phyloP scores from a whole-genome alignment of 37 sponge, comb jelly and placozoan genomes.

The Axinella damicornis region DNA sequence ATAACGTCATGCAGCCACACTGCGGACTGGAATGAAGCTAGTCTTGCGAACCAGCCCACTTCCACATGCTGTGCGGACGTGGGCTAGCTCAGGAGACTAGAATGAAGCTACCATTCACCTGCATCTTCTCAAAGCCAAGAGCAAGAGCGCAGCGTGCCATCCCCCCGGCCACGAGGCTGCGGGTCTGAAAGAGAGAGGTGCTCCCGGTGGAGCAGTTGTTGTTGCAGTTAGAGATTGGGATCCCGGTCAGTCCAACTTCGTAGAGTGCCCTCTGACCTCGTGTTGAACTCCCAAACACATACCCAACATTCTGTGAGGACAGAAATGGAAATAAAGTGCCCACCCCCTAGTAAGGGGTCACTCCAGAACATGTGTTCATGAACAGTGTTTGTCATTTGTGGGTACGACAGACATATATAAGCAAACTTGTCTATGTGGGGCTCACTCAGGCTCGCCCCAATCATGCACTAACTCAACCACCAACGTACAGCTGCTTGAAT shows the following conservation, averaged over 20 bases:
- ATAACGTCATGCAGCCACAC: too few relatives aligned
- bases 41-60: too few relatives aligned
- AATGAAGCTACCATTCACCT: conserved; percentile 8
- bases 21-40: too few relatives aligned
- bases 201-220: conserved; percentile 80
- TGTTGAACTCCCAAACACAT: conserved; percentile 73
- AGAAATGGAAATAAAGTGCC: not conserved
- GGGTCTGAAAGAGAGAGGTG: conserved; percentile 40
- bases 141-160: conserved; percentile 62
- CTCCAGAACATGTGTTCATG: too few relatives aligned
- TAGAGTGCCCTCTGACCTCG: conserved; percentile 79
- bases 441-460: too few relatives aligned
- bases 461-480: too few relatives aligned
- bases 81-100: too few relatives aligned
- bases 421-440: too few relatives aligned
- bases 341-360: too few relatives aligned
- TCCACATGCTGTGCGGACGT: too few relatives aligned
- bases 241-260: conserved; percentile 70
- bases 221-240: conserved; percentile 75
- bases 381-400: too few relatives aligned
- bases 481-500: conserved; percentile 68
- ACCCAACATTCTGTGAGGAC: conserved; percentile 54
- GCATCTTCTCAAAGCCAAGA: conserved; percentile 85
- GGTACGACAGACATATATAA: too few relatives aligned
- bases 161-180: conserved; percentile 51